These are phyloP conservation scores for Trissoscelio sp. DNA, from an alignment of 2,888 invertebrate genomes.

Conservation along the genomic window DNA sequence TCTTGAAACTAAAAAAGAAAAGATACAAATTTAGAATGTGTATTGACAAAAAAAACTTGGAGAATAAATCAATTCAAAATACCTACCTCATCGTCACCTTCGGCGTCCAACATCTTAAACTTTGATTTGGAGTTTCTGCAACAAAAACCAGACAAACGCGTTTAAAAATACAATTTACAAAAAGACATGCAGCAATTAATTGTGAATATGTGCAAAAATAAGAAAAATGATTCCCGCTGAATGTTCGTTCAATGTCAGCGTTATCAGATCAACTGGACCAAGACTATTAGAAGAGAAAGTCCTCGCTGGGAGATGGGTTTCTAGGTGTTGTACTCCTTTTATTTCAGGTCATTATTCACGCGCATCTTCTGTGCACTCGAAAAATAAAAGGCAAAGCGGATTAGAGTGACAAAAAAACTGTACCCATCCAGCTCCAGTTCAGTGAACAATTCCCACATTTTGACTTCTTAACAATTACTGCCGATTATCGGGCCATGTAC, in stretches of 20 bases:
- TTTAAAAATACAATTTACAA: no score
- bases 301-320: slow-evolving; percentile 71
- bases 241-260: slow-evolving; percentile 24
- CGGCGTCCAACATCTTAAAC: slow-evolving; percentile 79
- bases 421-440: slow-evolving; percentile 57
- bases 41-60: no score
- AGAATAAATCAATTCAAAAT: no score
- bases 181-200: no score
- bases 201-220: no score
- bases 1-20: slow-evolving; percentile 84
- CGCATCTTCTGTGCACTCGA: slow-evolving; percentile 4
- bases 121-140: slow-evolving; percentile 63
- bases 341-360: slow-evolving; percentile 74
- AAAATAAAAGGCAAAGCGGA: slow-evolving; percentile 12
- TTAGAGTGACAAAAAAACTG: slow-evolving; percentile 26
- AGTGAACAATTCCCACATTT: slow-evolving; percentile 55
- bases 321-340: slow-evolving; percentile 75
- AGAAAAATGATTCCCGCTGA: background rate
- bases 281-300: slow-evolving; percentile 68
- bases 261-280: slow-evolving; percentile 67
- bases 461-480: slow-evolving; percentile 8
- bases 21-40: no score
- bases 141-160: slow-evolving; percentile 27
- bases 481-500: slow-evolving; percentile 1
- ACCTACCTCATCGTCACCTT: slow-evolving; percentile 81